phyloP scores from a whole-genome alignment of 2,113 vertebrate genomes.

The Nibea coibor region DNA sequence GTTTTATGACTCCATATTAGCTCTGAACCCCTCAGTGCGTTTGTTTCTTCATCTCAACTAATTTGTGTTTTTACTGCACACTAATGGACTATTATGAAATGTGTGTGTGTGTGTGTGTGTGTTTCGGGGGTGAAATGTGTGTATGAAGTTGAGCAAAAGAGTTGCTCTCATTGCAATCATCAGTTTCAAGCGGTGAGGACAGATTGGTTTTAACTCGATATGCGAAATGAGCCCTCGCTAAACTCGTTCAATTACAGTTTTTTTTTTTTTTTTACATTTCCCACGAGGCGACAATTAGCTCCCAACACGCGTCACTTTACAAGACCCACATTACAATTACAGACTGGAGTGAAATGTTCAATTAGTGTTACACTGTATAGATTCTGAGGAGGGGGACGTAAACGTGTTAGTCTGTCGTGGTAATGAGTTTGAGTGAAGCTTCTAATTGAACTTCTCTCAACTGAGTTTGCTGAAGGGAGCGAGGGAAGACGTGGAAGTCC shows the following conservation, averaged over 20 bases:
- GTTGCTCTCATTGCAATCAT: conserved; percentile 39
- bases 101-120: neutral
- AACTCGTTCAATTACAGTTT: conserved; percentile 48
- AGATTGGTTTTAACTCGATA: conserved; percentile 49
- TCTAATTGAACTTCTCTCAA: neutral
- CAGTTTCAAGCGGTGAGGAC: conserved; percentile 45
- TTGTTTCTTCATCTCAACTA: conserved; percentile 61
- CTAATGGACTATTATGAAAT: conserved; percentile 52
- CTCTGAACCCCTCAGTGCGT: conserved; percentile 34
- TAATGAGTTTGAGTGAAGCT: conserved; percentile 15
- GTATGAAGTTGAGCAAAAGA: conserved; percentile 25
- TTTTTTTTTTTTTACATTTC: conserved; percentile 43
- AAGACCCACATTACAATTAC: conserved; percentile 22
- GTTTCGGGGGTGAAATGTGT: neutral
- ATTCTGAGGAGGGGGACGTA: conserved; percentile 29
- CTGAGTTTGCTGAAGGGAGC: neutral
- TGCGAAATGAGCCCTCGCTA: conserved; percentile 22
- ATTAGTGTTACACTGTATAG: conserved; percentile 21
- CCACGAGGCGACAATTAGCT: conserved; percentile 53
- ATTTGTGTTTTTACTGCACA: conserved; percentile 62
- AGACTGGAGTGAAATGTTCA: conserved; percentile 32
- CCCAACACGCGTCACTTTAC: conserved; percentile 30
- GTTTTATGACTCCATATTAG: conserved; percentile 45
- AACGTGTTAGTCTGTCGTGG: conserved; percentile 14
- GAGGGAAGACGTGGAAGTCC: too few relatives aligned